Evolutionary conservation across 2,888 invertebrate genomes (phyloP).

Genomic region (Ptilodon capucinus): DNA sequence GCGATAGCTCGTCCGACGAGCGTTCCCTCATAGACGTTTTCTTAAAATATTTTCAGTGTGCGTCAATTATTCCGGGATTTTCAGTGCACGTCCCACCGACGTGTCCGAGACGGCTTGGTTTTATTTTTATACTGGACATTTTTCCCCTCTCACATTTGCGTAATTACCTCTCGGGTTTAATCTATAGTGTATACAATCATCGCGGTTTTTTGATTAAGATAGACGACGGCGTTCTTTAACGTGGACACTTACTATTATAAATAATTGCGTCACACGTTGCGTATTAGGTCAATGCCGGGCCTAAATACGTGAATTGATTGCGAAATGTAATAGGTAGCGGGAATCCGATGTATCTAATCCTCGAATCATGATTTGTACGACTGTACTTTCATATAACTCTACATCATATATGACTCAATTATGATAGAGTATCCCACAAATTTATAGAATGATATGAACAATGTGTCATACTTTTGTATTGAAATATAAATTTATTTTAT

Average conservation of each 20-base stretch:
- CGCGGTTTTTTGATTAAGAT: conserved; percentile 9
- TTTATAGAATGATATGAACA: no score
- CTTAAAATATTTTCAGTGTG: conserved; percentile 44
- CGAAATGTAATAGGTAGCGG: conserved; percentile 6
- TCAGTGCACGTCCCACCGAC: conserved; percentile 29
- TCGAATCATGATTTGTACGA: no score
- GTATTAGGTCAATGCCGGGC: conserved; percentile 26
- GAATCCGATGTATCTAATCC: not conserved
- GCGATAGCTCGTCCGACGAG: conserved; percentile 17
- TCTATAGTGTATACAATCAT: conserved; percentile 26
- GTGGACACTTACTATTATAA: conserved; percentile 9
- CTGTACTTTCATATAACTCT: no score
- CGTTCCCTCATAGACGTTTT: conserved; percentile 33
- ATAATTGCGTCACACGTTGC: conserved; percentile 13
- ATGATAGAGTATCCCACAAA: no score
- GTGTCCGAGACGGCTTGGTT: conserved; percentile 45
- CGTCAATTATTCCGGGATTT: conserved; percentile 42
- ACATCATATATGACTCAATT: no score
- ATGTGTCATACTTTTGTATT: no score
- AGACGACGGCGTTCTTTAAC: conserved; percentile 1
- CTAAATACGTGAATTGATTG: conserved; percentile 12
- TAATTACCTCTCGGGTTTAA: conserved; percentile 32
- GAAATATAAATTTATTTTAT: no score
- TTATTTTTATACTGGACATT: conserved; percentile 48
- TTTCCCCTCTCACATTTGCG: conserved; percentile 35